phyloP scores from a whole-genome alignment of 1,140 invertebrate species.

The Chlorops oryzae region DNA sequence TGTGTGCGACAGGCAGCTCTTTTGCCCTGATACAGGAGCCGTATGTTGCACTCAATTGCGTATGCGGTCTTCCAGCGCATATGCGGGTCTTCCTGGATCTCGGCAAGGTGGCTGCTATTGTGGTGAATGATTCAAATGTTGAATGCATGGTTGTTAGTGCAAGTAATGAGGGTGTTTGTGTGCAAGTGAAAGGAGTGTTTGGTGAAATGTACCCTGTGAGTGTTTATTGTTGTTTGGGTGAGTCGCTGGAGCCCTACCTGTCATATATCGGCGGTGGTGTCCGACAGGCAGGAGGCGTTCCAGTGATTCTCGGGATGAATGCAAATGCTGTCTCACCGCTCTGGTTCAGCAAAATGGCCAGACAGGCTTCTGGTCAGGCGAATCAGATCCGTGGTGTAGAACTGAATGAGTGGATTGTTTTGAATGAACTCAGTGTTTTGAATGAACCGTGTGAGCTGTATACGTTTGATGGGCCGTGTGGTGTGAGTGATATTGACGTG shows the following conservation, averaged over 20 bases:
- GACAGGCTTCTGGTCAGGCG: neutral
- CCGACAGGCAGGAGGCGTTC: neutral
- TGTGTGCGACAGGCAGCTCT: no score
- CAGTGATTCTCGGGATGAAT: neutral
- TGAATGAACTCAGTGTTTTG: no score
- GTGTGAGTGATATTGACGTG: no score
- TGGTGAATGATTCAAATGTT: constrained; percentile 3
- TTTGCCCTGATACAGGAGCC: no score
- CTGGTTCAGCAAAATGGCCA: neutral
- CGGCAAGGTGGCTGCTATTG: no score
- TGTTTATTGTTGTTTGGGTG: no score
- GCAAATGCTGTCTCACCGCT: constrained; percentile 1
- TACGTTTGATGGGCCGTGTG: no score
- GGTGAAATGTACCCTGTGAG: constrained; percentile 8
- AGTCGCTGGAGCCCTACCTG: neutral
- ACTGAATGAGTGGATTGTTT: no score
- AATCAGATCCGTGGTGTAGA: neutral
- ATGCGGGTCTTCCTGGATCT: no score
- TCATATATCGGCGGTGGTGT: neutral
- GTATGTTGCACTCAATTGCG: no score
- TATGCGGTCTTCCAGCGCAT: no score
- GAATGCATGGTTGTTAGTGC: constrained; percentile 5
- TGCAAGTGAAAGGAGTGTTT: constrained; percentile 13
- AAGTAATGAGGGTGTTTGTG: constrained; percentile 8
- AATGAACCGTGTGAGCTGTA: no score